Evolutionary conservation across 2,888 invertebrate species (phyloP), one percentile per base, ranked within the genome.

Genomic region (Leptopilina myrica): DNA sequence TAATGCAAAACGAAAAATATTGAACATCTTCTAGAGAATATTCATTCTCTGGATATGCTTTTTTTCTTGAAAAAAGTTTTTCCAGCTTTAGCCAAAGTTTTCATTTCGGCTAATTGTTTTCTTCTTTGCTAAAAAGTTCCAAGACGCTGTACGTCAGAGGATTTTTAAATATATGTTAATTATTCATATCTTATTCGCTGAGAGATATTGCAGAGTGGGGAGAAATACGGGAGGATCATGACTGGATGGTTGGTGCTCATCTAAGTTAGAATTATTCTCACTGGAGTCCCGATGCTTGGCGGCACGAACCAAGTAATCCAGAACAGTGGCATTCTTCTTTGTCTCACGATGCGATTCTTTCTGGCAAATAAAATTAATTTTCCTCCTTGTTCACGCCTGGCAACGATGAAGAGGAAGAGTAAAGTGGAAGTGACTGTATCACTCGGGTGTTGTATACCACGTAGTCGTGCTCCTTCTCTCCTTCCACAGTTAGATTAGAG

Each of bases 401-500:
- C 80, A 79, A 56, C 76, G 81, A 66, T 59, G 64, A 73, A 76
- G 79, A 78, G 78, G 20, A 26, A 49, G 20, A 67, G 67, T 67
- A 20, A 67, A 67, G 67, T 67, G 49, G 43, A 3, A 43, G 49
- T 15, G 49, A 67, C 49, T 67, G 67, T 67, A 67, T 67, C 67
- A 67, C 15, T 15, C 12, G 15, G 14, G 67, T 67, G 67, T 67
- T 82, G 81, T 81, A 83, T 85, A 78, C 79, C 84, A 84, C 85
- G 85, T 85, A 85, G 81, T 79, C 64, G 9, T 77, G 83, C 78
- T 83, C 80, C 79, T 84, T 81, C 82, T 83, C 84, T 80, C 86
- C 85, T 87, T 86, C 85, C 84, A 84, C 86, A 87, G 89, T 87
- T 88, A 88, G 90, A 89, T 90, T 89, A 89, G 88, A 88, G 87